A percentile compares a stretch with the other conserved stretches of the same genome.
phyloP scores from a whole-genome alignment of 1,140 invertebrate species.

The Drosophila seguyi region DNA sequence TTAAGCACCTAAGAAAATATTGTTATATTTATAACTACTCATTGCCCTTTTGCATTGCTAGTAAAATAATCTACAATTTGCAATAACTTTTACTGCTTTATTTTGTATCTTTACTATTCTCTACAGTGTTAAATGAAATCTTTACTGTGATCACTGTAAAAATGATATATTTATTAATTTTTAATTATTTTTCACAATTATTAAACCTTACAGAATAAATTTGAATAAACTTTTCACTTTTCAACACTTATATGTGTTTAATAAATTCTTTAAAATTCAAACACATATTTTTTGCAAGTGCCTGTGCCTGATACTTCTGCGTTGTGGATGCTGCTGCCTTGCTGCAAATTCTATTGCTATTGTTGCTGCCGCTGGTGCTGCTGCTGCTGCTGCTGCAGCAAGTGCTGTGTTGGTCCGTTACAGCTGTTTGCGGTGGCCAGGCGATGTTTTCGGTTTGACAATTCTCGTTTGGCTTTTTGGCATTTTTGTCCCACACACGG shows the following conservation, averaged over 20 bases:
- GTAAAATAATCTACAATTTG: no score
- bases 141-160: no score
- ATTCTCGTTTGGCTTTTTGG: slow-evolving; percentile 75
- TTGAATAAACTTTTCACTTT: not conserved
- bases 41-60: no score
- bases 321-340: slow-evolving; percentile 6
- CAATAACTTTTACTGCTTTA: no score
- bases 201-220: not conserved
- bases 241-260: not conserved
- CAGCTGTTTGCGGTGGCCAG: slow-evolving; percentile 77
- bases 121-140: no score
- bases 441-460: slow-evolving; percentile 73
- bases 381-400: slow-evolving; percentile 4
- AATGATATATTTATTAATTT: not conserved
- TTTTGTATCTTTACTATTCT: no score
- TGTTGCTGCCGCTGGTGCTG: slow-evolving; percentile 9
- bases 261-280: no score
- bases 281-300: not conserved
- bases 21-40: no score
- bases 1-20: no score
- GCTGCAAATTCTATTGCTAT: slow-evolving; percentile 15
- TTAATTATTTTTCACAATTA: not conserved
- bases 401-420: slow-evolving; percentile 56
- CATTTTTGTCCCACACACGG: slow-evolving; percentile 54
- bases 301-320: slow-evolving; percentile 11